Base-by-base conservation (phyloP, 2,797 vertebrate species). In the Galago senegalensis region DNA sequence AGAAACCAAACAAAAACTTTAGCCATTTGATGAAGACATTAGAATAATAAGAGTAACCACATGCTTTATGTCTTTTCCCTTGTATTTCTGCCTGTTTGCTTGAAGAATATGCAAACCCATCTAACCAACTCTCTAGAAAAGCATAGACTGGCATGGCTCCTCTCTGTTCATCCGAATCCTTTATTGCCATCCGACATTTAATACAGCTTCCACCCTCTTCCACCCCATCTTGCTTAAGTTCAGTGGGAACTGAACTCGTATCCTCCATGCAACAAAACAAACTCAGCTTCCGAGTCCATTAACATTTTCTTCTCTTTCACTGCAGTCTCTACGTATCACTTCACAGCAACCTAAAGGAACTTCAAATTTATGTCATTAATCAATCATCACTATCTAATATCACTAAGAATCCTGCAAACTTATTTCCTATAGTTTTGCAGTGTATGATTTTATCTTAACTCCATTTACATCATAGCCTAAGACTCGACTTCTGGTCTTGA, bases 301-400 rank as follows among this genome's bases (percentile, higher is more conserved):
- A 17, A 27, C 13, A 91, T 91, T 93, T 94, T 92, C 89, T 94
- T 80, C 58, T 93, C 91, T 96, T 94, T 97, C 87, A 93, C 56
- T 23, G 49, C 16, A 75, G 23, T 34, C 43, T 40, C 69, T 96
- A 93, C 77, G 86, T 92, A 76, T 69, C 65, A 86, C 3, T 92
- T 87, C 65, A 94, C 29, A 61, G 86, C 69, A 88, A 13, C 27
- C 63, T 61, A 89, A 75, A 96, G 63, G 37, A 89, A 43, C 20
- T 87, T 91, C 70, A 67, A 46, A 93, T 91, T 65, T 87, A 58
- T 46, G n/a, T 75, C 83, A 91, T 96, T 89, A 86, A 87, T 97
- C 97, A 93, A 67, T 97, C 94, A 72, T 37, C 84, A 75, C 91
- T 82, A 27, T 76, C 16, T 95, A 89, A 93, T 95, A 94, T 81